These are phyloP conservation scores for Premnoplex brunnescens DNA, from an alignment of 2,797 vertebrate genomes.

Conservation along the genomic window DNA sequence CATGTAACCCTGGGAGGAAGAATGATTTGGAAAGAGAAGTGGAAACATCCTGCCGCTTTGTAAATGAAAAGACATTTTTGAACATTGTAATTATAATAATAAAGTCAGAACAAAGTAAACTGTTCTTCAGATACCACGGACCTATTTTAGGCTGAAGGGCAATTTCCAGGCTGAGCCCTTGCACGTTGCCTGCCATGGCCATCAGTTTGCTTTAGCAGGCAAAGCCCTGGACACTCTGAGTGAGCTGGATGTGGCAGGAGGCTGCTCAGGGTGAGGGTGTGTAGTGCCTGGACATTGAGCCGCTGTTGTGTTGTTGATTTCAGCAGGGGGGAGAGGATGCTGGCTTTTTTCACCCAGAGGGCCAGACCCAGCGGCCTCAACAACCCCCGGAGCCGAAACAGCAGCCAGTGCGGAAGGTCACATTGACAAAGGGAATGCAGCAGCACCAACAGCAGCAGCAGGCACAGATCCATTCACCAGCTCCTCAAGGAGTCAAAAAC, in stretches of 20 bases:
- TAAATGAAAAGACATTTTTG: neutral
- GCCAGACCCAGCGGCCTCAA: conserved; percentile 77
- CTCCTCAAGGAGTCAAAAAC: conserved; percentile 79
- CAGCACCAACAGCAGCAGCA: conserved; percentile 73
- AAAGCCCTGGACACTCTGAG: neutral
- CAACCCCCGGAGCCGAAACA: conserved; percentile 74
- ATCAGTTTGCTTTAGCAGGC: neutral
- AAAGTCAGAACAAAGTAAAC: neutral
- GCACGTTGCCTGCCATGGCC: rapidly evolving
- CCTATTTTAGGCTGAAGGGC: neutral
- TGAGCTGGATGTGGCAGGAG: neutral
- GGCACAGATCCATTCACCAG: conserved; percentile 65
- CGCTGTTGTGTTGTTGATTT: conserved; percentile 66
- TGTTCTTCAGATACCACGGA: rapidly evolving
- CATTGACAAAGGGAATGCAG: conserved; percentile 81
- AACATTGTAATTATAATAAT: neutral
- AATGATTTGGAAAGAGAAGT: neutral
- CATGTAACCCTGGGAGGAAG: neutral
- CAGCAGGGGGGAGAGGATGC: conserved; percentile 84
- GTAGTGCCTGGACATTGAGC: conserved; percentile 55
- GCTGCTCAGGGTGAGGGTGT: neutral
- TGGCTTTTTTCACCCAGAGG: conserved; percentile 72
- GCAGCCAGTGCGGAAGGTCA: conserved; percentile 88
- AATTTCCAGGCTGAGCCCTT: neutral
- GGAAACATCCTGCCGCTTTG: neutral